Percentiles rank a stretch among this genome's conserved stretches.
Evolutionary conservation across 1,140 invertebrate species (phyloP).

Genomic region (Drosophila guanche): DNA sequence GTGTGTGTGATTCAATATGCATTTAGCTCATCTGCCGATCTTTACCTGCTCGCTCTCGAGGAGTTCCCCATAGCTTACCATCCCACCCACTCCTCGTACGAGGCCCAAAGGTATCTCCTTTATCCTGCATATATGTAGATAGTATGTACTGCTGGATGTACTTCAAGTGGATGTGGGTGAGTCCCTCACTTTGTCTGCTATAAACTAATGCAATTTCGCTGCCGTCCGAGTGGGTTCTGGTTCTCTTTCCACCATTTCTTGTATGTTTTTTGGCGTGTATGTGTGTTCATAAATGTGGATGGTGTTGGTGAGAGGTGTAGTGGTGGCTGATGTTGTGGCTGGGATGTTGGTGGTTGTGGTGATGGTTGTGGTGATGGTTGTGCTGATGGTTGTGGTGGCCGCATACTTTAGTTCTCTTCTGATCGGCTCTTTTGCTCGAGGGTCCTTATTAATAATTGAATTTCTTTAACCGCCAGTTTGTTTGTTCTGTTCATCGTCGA

Average conservation of each 20-base stretch:
- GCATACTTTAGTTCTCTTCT: slow-evolving; percentile 44
- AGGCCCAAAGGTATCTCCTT: slow-evolving; percentile 55
- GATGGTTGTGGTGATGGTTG: slow-evolving; percentile 10
- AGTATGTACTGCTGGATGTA: slow-evolving; percentile 38
- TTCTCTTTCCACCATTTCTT: neutral
- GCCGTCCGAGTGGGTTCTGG: slow-evolving; percentile 29
- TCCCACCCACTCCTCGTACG: slow-evolving; percentile 41
- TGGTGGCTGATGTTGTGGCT: slow-evolving; percentile 12
- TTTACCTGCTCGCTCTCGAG: slow-evolving; percentile 20
- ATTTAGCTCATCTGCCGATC: slow-evolving; percentile 48
- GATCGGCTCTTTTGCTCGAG: slow-evolving; percentile 38
- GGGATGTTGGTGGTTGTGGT: neutral
- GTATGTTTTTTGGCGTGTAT: slow-evolving; percentile 17
- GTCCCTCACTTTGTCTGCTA: slow-evolving; percentile 38
- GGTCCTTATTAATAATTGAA: slow-evolving; percentile 76
- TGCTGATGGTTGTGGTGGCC: slow-evolving; percentile 14
- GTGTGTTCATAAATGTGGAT: slow-evolving; percentile 49
- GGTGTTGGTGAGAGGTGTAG: slow-evolving; percentile 15
- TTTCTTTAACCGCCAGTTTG: slow-evolving; percentile 62
- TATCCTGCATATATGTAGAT: slow-evolving; percentile 40
- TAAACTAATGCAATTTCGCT: slow-evolving; percentile 60
- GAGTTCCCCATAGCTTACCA: slow-evolving; percentile 11
- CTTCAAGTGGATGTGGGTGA: slow-evolving; percentile 10
- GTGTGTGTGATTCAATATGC: slow-evolving; percentile 37
- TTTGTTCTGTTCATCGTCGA: slow-evolving; percentile 40